phyloP scores from a whole-genome alignment of 2,797 vertebrate genomes.

The Ficedula albicollis region DNA sequence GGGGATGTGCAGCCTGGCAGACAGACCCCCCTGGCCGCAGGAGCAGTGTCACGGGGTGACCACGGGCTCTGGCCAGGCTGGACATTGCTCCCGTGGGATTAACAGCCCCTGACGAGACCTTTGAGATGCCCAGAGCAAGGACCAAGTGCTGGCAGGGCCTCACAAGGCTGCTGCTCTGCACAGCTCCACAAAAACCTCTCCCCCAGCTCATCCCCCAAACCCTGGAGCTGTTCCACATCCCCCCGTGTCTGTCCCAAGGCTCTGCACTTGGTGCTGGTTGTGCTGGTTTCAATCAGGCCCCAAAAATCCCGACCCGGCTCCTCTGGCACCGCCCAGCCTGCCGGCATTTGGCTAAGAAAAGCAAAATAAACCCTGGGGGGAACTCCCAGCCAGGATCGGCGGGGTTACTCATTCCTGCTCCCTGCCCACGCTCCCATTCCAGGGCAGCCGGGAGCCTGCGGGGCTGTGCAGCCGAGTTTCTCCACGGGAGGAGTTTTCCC shows the following conservation, averaged over 20 bases:
- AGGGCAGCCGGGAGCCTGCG: background rate
- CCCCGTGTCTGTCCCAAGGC: background rate
- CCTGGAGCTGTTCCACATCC: rapidly evolving
- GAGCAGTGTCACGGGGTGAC: rapidly evolving
- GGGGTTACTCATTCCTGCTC: background rate
- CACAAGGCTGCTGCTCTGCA: rapidly evolving
- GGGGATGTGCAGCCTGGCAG: background rate
- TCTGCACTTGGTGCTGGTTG: background rate
- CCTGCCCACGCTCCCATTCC: background rate
- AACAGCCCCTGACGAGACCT: background rate
- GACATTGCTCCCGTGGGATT: background rate
- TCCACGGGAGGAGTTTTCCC: background rate
- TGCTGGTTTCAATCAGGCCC: background rate
- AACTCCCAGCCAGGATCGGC: background rate
- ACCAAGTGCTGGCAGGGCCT: background rate
- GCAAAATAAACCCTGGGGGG: background rate
- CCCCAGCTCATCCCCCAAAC: rapidly evolving
- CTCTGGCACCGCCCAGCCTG: background rate
- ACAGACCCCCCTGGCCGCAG: background rate
- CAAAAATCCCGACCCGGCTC: background rate
- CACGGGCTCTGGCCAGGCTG: rapidly evolving
- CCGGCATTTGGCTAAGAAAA: background rate
- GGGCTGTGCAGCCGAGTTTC: rapidly evolving
- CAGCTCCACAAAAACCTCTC: background rate
- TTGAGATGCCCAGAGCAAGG: background rate